Evolutionary conservation across 2,797 vertebrate genomes (phyloP).

Genomic region (Microchirus variegatus): DNA sequence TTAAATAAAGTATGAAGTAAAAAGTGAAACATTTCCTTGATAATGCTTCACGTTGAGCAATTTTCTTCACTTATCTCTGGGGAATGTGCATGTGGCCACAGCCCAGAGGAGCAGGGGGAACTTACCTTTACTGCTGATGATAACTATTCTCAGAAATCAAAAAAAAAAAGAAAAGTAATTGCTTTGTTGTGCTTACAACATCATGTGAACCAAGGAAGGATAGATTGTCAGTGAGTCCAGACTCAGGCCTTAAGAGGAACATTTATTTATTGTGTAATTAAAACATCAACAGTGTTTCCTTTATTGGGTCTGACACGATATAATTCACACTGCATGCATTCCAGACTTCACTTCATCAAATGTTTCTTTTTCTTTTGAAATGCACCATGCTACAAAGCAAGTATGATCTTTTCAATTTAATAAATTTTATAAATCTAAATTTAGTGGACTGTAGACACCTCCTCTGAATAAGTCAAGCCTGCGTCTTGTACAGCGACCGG

Average conservation of each 20-base stretch:
- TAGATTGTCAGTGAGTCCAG: neutral
- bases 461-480: constrained; percentile 11
- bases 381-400: constrained; percentile 3
- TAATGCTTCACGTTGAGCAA: no score
- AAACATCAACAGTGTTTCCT: constrained; percentile 14
- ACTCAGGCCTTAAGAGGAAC: neutral
- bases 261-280: constrained; percentile 29
- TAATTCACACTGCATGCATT: constrained; percentile 26
- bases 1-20: no score
- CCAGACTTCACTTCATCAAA: constrained; percentile 6
- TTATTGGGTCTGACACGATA: constrained; percentile 34
- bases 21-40: no score
- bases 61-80: no score
- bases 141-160: no score
- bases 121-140: no score
- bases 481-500: neutral
- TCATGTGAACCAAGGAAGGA: no score
- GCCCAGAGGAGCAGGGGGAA: no score
- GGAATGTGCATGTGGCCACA: no score
- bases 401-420: neutral
- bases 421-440: constrained; percentile 1
- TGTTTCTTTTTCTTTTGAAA: neutral
- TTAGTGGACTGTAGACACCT: constrained; percentile 6
- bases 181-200: no score
- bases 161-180: no score